phyloP scores from a whole-genome alignment of 2,797 vertebrate genomes.

The Decapterus maruadsi region DNA sequence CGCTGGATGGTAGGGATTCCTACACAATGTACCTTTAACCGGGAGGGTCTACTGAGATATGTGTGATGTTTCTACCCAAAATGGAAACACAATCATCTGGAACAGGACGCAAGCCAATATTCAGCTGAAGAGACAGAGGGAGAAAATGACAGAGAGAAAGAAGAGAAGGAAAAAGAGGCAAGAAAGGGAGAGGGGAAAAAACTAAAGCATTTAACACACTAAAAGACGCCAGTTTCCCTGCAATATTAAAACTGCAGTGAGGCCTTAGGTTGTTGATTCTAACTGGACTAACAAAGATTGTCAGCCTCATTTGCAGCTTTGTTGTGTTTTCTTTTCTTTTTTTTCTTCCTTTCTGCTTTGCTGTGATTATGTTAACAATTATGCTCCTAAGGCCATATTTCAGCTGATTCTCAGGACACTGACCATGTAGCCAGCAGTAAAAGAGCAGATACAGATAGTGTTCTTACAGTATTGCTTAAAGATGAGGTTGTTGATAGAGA shows the following conservation, averaged over 20 bases:
- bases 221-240: slow-evolving; percentile 12
- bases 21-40: background rate
- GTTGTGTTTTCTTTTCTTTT: slow-evolving; percentile 18
- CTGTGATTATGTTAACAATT: slow-evolving; percentile 11
- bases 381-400: background rate
- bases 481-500: background rate
- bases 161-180: background rate
- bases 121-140: background rate
- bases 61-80: background rate
- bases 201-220: slow-evolving; percentile 19
- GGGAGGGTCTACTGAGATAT: slow-evolving; percentile 2
- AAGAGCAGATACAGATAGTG: background rate
- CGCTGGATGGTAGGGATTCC: no score
- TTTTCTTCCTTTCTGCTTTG: background rate
- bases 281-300: slow-evolving; percentile 16
- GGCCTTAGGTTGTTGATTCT: slow-evolving; percentile 2
- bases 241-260: slow-evolving; percentile 41
- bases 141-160: background rate
- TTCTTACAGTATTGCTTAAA: background rate
- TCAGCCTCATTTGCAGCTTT: slow-evolving; percentile 38
- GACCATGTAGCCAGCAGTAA: background rate
- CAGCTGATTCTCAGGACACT: background rate
- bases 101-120: background rate
- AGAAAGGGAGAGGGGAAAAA: background rate
- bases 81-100: slow-evolving; percentile 3